Conservation (phyloP, 2,888 invertebrate species). For the Sarcophaga carnaria region DNA sequence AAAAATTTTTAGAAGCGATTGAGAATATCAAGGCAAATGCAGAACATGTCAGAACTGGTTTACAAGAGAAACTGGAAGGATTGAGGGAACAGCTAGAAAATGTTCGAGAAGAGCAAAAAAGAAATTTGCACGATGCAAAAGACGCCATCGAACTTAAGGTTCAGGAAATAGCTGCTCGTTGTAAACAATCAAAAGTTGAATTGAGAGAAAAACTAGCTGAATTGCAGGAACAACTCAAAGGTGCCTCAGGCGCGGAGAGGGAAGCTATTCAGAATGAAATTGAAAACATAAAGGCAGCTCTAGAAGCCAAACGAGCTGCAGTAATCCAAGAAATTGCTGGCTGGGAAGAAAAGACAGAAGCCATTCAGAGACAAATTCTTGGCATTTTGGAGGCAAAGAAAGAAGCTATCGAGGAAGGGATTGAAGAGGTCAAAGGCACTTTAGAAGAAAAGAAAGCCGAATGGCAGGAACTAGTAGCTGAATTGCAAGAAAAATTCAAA, state of each 20-base stretch:
- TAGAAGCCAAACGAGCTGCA: neutral
- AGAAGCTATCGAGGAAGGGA: neutral
- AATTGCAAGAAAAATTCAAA: neutral
- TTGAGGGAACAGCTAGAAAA: too few relatives aligned
- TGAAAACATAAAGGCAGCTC: neutral
- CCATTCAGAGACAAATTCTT: neutral
- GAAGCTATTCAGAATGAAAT: neutral
- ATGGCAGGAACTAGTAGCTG: neutral
- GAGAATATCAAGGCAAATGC: too few relatives aligned
- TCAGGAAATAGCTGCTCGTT: neutral
- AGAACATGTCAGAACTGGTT: too few relatives aligned
- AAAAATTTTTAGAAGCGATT: too few relatives aligned
- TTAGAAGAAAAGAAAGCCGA: neutral
- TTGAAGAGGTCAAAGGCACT: neutral
- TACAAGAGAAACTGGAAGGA: too few relatives aligned
- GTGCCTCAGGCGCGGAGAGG: neutral
- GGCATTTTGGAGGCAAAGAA: neutral
- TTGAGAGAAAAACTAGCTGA: neutral
- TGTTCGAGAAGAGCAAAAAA: neutral
- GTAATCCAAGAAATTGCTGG: neutral
- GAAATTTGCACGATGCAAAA: neutral
- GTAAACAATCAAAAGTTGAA: neutral
- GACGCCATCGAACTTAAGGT: neutral
- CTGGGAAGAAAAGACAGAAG: neutral
- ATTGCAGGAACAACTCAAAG: neutral